These are phyloP conservation scores for Sylvia atricapilla DNA, from an alignment of 2,113 vertebrate species.

Conservation along the genomic window DNA sequence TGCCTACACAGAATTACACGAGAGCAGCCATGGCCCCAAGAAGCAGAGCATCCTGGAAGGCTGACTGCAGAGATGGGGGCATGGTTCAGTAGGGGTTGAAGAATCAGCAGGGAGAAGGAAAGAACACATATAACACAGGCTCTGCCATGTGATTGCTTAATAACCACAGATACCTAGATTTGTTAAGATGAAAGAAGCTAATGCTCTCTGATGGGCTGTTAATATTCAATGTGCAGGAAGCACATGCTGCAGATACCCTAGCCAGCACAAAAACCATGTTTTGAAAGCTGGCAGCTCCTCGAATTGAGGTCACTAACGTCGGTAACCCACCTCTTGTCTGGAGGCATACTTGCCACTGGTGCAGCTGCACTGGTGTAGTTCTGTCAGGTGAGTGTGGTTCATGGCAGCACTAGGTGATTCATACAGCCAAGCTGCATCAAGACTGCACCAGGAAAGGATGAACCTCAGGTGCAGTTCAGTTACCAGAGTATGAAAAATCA, in stretches of 20 bases:
- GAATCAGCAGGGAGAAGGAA: neutral
- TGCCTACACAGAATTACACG: neutral
- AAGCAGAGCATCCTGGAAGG: neutral
- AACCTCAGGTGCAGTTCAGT: neutral
- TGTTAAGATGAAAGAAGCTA: neutral
- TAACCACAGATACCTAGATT: neutral
- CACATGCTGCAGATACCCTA: neutral
- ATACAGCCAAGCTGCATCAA: neutral
- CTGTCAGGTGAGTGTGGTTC: neutral
- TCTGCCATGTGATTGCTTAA: neutral
- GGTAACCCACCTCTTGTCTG: neutral
- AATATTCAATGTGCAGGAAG: neutral
- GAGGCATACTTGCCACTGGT: neutral
- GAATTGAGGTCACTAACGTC: rapidly evolving
- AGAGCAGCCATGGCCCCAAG: neutral
- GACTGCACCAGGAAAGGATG: neutral
- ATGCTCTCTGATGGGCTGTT: neutral
- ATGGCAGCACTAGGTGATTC: neutral
- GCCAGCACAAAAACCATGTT: neutral
- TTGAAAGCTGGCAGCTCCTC: neutral
- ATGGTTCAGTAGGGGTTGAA: rapidly evolving
- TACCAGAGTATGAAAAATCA: neutral
- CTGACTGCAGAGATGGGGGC: neutral
- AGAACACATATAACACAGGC: neutral
- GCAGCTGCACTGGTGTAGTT: neutral